A percentile compares a stretch with the other conserved stretches of the same genome.
These are phyloP conservation scores for Notiomystis cincta DNA, from an alignment of 2,113 vertebrate genomes.

Conservation along the genomic window DNA sequence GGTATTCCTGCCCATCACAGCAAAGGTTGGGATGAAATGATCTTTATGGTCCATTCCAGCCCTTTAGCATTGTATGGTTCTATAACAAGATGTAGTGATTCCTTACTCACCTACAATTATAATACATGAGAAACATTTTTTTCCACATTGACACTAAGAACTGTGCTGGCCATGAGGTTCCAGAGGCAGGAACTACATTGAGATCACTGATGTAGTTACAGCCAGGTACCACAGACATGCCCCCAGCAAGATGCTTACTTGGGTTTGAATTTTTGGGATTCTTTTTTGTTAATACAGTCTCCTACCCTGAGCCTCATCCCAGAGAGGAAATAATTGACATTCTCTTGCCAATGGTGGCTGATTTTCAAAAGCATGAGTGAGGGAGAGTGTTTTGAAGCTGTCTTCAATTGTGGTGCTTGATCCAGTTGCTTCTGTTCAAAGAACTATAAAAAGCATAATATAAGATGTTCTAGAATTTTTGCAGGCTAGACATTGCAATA, in stretches of 20 bases:
- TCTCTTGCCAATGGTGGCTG: not conserved
- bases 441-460: not conserved
- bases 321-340: slow-evolving; percentile 26
- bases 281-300: not conserved
- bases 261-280: not conserved
- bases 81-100: not conserved
- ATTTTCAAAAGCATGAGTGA: not conserved
- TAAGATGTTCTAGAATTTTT: not conserved
- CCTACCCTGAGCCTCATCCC: not conserved
- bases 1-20: rapidly evolving
- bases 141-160: not conserved
- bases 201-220: not conserved
- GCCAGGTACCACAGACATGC: not conserved
- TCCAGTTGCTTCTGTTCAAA: not conserved
- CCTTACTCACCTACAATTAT: not conserved
- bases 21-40: not conserved
- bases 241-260: not conserved
- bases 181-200: not conserved
- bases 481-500: not conserved
- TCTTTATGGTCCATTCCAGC: no score
- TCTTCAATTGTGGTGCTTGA: not conserved
- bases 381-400: not conserved
- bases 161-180: not conserved
- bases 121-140: not conserved
- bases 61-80: not conserved